Conservation (phyloP, 2,797 vertebrate species). For the Rachycentron canadum region DNA sequence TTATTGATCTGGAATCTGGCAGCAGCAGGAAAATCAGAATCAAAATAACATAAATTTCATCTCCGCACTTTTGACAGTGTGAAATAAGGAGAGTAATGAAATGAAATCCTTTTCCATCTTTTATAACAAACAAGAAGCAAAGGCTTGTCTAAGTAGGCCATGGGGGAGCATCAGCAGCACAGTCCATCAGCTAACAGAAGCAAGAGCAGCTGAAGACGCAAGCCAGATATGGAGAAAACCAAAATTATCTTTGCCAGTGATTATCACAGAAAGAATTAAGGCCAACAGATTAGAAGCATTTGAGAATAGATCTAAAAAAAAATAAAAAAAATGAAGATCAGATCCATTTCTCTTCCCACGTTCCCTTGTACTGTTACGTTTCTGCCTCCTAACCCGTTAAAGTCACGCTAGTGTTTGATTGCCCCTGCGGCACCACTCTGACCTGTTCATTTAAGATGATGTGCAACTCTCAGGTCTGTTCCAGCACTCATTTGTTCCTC, state of each 20-base stretch:
- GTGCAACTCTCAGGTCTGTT: slow-evolving; percentile 81
- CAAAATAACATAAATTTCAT: slow-evolving; percentile 45
- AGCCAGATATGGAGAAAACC: slow-evolving; percentile 43
- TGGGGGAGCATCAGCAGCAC: slow-evolving; percentile 31
- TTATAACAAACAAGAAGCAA: slow-evolving; percentile 50
- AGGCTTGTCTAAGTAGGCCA: slow-evolving; percentile 63
- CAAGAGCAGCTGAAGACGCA: slow-evolving; percentile 34
- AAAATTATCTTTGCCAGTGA: slow-evolving; percentile 49
- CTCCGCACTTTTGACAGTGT: slow-evolving; percentile 42
- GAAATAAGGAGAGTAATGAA: slow-evolving; percentile 48
- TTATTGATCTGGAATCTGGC: slow-evolving; percentile 59
- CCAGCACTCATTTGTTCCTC: slow-evolving; percentile 80
- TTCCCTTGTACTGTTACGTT: slow-evolving; percentile 9
- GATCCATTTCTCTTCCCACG: slow-evolving; percentile 17
- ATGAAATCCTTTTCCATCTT: slow-evolving; percentile 30
- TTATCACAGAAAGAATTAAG: slow-evolving; percentile 36
- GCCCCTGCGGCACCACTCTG: slow-evolving; percentile 79
- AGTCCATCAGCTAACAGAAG: slow-evolving; percentile 39
- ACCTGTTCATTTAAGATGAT: slow-evolving; percentile 88
- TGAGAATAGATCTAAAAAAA: slow-evolving; percentile 46
- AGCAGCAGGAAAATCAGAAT: slow-evolving; percentile 30
- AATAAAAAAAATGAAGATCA: slow-evolving; percentile 36
- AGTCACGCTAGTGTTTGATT: slow-evolving; percentile 80
- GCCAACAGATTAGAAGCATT: slow-evolving; percentile 43
- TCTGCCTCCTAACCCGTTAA: slow-evolving; percentile 66